Percentiles rank a stretch among this genome's conserved stretches.
These are phyloP conservation scores for Girardinichthys multiradiatus DNA, from an alignment of 2,113 vertebrate genomes.

Conservation along the genomic window DNA sequence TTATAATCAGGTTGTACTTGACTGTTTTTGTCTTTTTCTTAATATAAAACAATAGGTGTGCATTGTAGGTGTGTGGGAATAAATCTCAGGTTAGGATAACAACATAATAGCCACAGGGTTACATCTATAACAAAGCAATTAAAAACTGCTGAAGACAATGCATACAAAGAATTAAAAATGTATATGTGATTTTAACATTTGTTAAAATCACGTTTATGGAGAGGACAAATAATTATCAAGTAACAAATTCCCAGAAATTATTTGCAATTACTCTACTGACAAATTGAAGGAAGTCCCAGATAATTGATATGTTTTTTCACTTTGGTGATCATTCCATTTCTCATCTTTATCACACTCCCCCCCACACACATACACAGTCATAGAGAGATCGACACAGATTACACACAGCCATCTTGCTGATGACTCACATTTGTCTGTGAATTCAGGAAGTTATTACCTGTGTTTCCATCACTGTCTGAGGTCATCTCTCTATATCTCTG, in stretches of 20 bases:
- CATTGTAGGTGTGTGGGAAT: neutral
- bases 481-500: slow-evolving; percentile 22
- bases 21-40: neutral
- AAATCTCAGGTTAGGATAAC: neutral
- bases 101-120: neutral
- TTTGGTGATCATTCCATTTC: slow-evolving; percentile 16
- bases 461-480: slow-evolving; percentile 28
- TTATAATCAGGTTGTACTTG: too few species aligned
- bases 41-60: neutral
- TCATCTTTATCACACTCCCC: slow-evolving; percentile 4
- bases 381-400: slow-evolving; percentile 1
- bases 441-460: slow-evolving; percentile 62
- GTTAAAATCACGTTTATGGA: neutral
- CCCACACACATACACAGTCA: slow-evolving; percentile 4
- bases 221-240: neutral
- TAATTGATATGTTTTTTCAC: neutral
- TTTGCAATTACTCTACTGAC: slow-evolving; percentile 5
- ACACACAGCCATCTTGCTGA: slow-evolving; percentile 14
- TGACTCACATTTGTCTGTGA: slow-evolving; percentile 49
- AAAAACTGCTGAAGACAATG: neutral
- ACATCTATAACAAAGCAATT: neutral
- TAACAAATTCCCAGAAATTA: neutral
- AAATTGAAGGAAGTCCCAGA: slow-evolving; percentile 7
- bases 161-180: neutral
- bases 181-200: neutral